Conservation (phyloP, 1,140 invertebrate genomes). For the Drosophila micromelanica region DNA sequence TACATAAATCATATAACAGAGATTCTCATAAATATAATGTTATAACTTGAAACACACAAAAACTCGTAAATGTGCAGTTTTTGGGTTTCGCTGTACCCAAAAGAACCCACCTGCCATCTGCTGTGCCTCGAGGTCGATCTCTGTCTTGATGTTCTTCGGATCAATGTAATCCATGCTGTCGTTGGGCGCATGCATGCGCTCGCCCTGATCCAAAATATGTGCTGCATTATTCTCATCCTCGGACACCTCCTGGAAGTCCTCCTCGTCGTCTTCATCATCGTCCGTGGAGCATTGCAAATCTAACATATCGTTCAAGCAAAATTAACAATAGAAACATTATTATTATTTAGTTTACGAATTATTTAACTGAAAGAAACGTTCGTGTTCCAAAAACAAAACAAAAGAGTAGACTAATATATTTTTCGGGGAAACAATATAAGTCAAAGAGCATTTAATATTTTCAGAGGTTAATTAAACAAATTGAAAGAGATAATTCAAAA, state of each 20-base stretch:
- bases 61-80: slow-evolving; percentile 3
- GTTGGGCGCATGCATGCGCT: slow-evolving; percentile 66
- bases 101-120: slow-evolving; percentile 66
- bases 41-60: slow-evolving; percentile 4
- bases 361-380: slow-evolving; percentile 30
- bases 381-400: slow-evolving; percentile 2
- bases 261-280: slow-evolving; percentile 87
- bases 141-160: slow-evolving; percentile 75
- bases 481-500: slow-evolving; percentile 7
- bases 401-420: neutral
- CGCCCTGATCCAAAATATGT: slow-evolving; percentile 85
- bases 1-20: slow-evolving; percentile 16
- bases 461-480: no score
- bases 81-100: neutral
- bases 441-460: no score
- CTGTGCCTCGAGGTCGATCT: slow-evolving; percentile 68
- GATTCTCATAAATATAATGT: neutral
- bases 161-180: slow-evolving; percentile 63
- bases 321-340: neutral
- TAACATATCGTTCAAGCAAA: slow-evolving; percentile 57
- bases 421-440: neutral
- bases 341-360: slow-evolving; percentile 1
- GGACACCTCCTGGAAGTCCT: slow-evolving; percentile 88
- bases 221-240: slow-evolving; percentile 86
- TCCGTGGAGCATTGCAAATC: slow-evolving; percentile 91